A percentile compares a stretch with the other conserved stretches of the same genome.
These are phyloP conservation scores for Miniopterus natalensis DNA, from an alignment of 2,113 vertebrate species.

Conservation along the genomic window DNA sequence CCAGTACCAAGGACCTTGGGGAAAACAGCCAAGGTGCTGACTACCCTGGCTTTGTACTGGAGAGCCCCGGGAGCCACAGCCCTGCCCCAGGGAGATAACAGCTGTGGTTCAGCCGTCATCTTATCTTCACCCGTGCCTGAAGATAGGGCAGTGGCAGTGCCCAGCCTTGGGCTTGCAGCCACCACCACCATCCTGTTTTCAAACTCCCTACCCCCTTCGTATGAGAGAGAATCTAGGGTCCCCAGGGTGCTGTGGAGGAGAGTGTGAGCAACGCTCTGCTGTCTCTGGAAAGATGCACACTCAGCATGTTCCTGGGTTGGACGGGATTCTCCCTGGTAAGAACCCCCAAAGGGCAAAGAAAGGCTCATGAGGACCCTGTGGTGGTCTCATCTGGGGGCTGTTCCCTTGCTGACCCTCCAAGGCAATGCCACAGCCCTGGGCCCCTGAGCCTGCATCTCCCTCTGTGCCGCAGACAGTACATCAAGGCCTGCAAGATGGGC, in stretches of 20 bases:
- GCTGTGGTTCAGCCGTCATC: background rate
- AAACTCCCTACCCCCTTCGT: fast-evolving
- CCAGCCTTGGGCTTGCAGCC: fast-evolving
- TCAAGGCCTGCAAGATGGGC: conserved; percentile 93
- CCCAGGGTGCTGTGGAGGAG: background rate
- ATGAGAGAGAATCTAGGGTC: background rate
- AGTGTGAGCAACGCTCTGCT: background rate
- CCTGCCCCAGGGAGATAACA: background rate
- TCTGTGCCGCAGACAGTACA: conserved; percentile 91
- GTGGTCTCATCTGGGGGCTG: background rate
- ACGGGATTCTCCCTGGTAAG: fast-evolving
- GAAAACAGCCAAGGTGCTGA: background rate
- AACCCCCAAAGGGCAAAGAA: background rate
- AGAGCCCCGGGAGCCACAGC: background rate
- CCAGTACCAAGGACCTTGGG: background rate
- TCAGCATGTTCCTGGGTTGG: background rate
- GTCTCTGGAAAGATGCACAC: background rate
- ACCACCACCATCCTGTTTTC: too few species aligned
- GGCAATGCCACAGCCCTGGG: fast-evolving
- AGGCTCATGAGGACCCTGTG: fast-evolving
- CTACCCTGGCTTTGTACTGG: fast-evolving
- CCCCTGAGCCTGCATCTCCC: fast-evolving
- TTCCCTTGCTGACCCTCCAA: too few species aligned
- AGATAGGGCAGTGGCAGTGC: background rate
- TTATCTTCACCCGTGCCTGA: background rate